A percentile compares a stretch with the other conserved stretches of the same genome.
Conservation (phyloP, 2,113 vertebrate species). For the Struthidea cinerea region DNA sequence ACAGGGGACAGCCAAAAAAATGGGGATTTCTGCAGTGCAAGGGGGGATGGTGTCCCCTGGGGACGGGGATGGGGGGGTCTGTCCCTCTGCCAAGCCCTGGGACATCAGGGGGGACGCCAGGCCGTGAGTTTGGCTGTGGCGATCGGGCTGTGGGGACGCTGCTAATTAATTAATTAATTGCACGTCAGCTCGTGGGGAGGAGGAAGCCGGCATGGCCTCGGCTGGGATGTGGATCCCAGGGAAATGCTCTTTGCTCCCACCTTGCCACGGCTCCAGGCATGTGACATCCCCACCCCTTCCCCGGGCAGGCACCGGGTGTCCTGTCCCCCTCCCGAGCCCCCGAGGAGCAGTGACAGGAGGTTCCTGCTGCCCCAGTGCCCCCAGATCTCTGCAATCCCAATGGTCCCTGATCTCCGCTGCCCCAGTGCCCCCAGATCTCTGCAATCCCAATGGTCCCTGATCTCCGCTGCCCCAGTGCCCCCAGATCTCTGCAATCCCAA, state of each 20-base stretch:
- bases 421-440: neutral
- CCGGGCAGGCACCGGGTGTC: fast-evolving
- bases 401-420: neutral
- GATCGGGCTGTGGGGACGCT: neutral
- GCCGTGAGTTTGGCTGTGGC: neutral
- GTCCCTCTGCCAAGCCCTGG: neutral
- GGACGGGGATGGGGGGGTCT: neutral
- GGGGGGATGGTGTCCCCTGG: neutral
- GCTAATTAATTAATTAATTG: neutral
- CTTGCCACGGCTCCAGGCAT: neutral
- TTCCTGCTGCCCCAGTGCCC: neutral
- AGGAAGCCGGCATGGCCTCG: neutral
- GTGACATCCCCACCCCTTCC: neutral
- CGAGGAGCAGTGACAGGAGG: neutral
- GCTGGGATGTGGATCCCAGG: neutral
- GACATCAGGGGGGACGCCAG: neutral
- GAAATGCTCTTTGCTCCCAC: neutral
- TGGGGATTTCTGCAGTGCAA: fast-evolving
- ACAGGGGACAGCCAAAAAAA: neutral
- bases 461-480: neutral
- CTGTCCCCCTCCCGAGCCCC: neutral
- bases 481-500: neutral
- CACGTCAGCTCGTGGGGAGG: neutral
- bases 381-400: neutral
- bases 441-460: neutral